Evolutionary conservation across 2,797 vertebrate species (phyloP), one percentile per base, ranked within the genome.

Genomic region (Myripristis jacobus): DNA sequence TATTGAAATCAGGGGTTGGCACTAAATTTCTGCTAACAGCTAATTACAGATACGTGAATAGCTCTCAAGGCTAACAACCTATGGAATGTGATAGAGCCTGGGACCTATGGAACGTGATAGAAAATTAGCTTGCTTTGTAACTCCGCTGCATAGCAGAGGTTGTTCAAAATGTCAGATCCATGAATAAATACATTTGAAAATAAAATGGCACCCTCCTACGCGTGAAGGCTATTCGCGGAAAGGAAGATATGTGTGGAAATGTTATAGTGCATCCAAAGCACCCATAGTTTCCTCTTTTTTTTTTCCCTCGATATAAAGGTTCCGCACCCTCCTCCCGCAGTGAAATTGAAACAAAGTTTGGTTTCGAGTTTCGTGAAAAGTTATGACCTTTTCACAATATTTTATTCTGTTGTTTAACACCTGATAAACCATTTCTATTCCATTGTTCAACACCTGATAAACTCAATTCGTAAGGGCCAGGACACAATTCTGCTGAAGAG

Each of bases 151-250:
- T 82, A 56, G 56, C 77, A 85, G 79, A 73, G 89, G 89, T 89
- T 87, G 87, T 76, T 82, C 84, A 87, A 90, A 91, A 91, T 89
- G 88, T 91, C 90, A 92, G 78, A 81, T 64, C 85, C 79, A 91
- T 91, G 89, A 92, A 92, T 91, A 90, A 89, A 89, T 91, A 87
- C 84, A 90, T 89, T 76, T 82, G 82, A 85, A 91, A 91, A 89
- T 86, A 88, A 91, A 89, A 89, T 77, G 84, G 64, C 82, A 82
- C 55, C 77, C 77, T 82, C 89, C 88, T 75, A 92, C 83, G 36
- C 71, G 6, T 75, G 70, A 73, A 59, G 51, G 54, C 63, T 75
- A 63, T 65, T 84, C 41, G 9, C 81, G 72, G 69, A 74, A 47
- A 81, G 11, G 46, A 52, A 24, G 31, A 47, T 66, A 73, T 70